A percentile compares a stretch with the other conserved stretches of the same genome.
phyloP scores from a whole-genome alignment of 2,113 vertebrate species.

The Podarcis cretensis region DNA sequence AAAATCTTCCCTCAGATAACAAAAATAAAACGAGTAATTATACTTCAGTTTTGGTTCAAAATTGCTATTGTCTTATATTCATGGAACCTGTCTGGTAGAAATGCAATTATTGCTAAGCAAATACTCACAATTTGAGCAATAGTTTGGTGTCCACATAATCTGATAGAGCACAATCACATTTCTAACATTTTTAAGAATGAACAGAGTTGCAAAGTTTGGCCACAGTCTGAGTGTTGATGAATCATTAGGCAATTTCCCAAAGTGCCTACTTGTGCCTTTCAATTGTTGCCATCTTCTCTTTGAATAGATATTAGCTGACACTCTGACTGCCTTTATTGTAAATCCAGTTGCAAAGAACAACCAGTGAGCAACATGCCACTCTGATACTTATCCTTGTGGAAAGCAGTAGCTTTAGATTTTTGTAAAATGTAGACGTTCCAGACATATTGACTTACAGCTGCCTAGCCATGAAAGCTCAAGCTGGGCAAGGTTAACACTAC shows the following conservation, averaged over 20 bases:
- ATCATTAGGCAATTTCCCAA: background rate
- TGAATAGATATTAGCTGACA: background rate
- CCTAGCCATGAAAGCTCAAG: background rate
- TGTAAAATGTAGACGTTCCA: background rate
- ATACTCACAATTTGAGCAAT: background rate
- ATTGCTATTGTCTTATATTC: background rate
- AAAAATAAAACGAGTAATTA: too few relatives aligned
- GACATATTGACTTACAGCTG: slow-evolving; percentile 1
- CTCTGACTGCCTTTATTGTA: background rate
- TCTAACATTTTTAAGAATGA: background rate
- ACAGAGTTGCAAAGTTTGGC: background rate
- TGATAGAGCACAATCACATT: background rate
- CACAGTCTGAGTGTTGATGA: background rate
- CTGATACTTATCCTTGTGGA: background rate
- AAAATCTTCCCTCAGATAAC: background rate
- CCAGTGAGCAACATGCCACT: background rate
- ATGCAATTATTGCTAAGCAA: background rate
- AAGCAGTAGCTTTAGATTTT: slow-evolving; percentile 6
- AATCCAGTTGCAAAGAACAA: slow-evolving; percentile 12
- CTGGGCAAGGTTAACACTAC: background rate
- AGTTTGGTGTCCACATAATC: background rate
- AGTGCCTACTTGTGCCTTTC: background rate
- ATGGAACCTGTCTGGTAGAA: background rate
- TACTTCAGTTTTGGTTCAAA: background rate
- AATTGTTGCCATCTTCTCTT: background rate